A percentile compares a stretch with the other conserved stretches of the same genome.
These are phyloP conservation scores for Gasteruption jaculator DNA, from an alignment of 2,888 invertebrate genomes.

Conservation along the genomic window DNA sequence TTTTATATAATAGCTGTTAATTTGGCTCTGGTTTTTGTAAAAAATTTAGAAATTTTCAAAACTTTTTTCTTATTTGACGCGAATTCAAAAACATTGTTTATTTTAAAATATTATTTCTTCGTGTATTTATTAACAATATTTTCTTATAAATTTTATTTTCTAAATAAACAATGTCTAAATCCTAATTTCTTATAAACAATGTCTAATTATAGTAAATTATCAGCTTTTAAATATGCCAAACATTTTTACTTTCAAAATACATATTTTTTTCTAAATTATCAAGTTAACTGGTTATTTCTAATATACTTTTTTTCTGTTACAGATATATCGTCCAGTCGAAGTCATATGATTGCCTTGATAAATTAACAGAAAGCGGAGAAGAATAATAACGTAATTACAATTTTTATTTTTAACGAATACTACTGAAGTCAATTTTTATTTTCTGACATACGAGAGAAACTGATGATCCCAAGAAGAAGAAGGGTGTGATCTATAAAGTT, in stretches of 20 bases:
- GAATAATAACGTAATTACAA: slow-evolving; percentile 27
- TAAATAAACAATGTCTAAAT: no score
- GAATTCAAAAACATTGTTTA: no score
- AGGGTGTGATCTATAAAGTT: neutral
- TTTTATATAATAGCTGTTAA: no score
- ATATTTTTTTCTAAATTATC: slow-evolving; percentile 1
- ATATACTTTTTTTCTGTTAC: slow-evolving; percentile 25
- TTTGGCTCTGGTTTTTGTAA: no score
- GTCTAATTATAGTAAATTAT: no score
- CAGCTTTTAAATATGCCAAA: neutral
- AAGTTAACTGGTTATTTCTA: neutral
- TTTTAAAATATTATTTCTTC: no score
- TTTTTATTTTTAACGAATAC: neutral
- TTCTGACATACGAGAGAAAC: neutral
- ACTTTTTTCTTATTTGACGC: no score
- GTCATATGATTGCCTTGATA: slow-evolving; percentile 41
- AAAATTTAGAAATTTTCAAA: no score
- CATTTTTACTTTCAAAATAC: neutral
- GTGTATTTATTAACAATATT: no score
- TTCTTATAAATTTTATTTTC: no score
- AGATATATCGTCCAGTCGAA: slow-evolving; percentile 40
- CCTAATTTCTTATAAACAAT: no score
- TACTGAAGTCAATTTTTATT: neutral
- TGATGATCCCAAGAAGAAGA: neutral
- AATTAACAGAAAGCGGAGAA: slow-evolving; percentile 34